A percentile compares a stretch with the other conserved stretches of the same genome.
Evolutionary conservation across 1,140 invertebrate genomes (phyloP).

Genomic region (Bicyclus anynana): DNA sequence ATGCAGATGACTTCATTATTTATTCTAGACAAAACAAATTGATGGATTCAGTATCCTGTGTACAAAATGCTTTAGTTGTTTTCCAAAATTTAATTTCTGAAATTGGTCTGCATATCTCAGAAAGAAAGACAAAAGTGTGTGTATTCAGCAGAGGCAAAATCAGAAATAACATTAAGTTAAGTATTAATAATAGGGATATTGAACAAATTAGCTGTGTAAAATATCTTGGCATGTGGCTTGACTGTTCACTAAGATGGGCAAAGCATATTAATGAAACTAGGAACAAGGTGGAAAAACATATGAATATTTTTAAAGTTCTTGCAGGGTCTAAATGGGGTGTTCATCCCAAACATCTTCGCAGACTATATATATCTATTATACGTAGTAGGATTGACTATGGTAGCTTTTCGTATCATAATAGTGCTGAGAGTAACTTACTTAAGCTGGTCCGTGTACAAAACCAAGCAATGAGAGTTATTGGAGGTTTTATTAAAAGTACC

Average conservation of each 20-base stretch:
- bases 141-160: conserved; percentile 6
- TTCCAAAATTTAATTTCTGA: conserved; percentile 15
- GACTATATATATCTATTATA: conserved; percentile 15
- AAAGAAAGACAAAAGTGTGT: conserved; percentile 24
- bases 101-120: neutral
- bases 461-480: conserved; percentile 20
- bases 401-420: conserved; percentile 18
- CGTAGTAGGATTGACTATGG: conserved; percentile 26
- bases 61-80: neutral
- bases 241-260: conserved; percentile 21
- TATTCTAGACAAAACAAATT: neutral
- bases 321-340: conserved; percentile 19
- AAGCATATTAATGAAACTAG: conserved; percentile 19
- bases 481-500: conserved; percentile 26
- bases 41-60: neutral
- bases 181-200: conserved; percentile 9
- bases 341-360: conserved; percentile 23
- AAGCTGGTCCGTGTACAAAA: conserved; percentile 29
- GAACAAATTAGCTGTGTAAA: conserved; percentile 9
- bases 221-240: conserved; percentile 27
- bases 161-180: neutral
- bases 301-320: conserved; percentile 27
- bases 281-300: conserved; percentile 11
- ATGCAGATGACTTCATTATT: conserved; percentile 34
- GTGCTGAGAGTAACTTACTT: conserved; percentile 17